These are phyloP conservation scores for Cinclus mexicanus DNA, from an alignment of 2,113 vertebrate species.

Conservation along the genomic window DNA sequence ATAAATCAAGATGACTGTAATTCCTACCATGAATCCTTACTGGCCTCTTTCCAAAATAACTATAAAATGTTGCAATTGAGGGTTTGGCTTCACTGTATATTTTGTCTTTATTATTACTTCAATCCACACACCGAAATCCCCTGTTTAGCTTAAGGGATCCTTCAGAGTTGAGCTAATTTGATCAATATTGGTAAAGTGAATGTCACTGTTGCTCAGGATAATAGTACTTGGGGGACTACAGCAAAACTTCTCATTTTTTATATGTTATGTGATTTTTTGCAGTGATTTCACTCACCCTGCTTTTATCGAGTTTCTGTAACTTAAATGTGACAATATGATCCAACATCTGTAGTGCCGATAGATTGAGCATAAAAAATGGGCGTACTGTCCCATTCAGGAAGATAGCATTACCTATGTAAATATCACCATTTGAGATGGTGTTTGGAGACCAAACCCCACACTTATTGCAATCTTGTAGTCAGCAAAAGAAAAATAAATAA, in stretches of 20 bases:
- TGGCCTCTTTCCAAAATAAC: background rate
- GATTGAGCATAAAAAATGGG: background rate
- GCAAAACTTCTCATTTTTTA: background rate
- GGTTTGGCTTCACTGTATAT: background rate
- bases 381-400: background rate
- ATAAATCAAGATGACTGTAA: conserved; percentile 6
- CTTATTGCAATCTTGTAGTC: background rate
- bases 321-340: background rate
- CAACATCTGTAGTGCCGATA: background rate
- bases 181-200: background rate
- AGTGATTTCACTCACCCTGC: background rate
- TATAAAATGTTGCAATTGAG: background rate
- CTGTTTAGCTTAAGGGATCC: background rate
- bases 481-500: background rate
- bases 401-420: background rate
- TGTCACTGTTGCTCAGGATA: background rate
- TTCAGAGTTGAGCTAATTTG: background rate
- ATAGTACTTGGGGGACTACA: background rate
- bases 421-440: background rate
- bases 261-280: background rate
- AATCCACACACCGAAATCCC: background rate
- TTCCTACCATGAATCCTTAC: background rate
- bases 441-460: background rate
- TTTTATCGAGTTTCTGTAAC: background rate
- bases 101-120: background rate